These are phyloP conservation scores for Ptilodon capucinus DNA, from an alignment of 2,888 invertebrate genomes.

Conservation along the genomic window DNA sequence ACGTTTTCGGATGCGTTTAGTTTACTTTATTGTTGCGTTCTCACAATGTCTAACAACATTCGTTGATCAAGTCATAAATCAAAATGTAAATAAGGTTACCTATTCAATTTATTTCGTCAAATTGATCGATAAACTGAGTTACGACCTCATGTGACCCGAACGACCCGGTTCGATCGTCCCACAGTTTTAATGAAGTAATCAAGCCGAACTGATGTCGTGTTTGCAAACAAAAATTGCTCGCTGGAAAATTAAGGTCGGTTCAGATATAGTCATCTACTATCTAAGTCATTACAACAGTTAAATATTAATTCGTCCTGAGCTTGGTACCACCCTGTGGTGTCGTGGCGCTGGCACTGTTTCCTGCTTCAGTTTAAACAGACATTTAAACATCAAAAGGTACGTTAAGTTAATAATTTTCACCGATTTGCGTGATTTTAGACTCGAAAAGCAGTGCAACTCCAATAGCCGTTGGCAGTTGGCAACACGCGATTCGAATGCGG, in stretches of 20 bases:
- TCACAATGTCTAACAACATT: not conserved
- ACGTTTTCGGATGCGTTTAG: too few relatives aligned
- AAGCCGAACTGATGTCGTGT: conserved; percentile 12
- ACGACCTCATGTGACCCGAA: conserved; percentile 9
- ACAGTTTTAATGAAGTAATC: conserved; percentile 28
- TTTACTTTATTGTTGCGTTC: too few relatives aligned
- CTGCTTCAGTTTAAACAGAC: not conserved
- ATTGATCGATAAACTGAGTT: not conserved
- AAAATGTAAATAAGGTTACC: not conserved
- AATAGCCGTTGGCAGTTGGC: conserved; percentile 4
- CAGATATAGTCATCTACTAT: not conserved
- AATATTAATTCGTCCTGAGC: too few relatives aligned
- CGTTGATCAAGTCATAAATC: not conserved
- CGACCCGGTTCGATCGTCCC: not conserved
- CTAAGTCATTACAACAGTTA: too few relatives aligned
- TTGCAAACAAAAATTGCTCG: conserved; percentile 24
- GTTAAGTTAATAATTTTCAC: conserved; percentile 52
- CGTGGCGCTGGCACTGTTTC: too few relatives aligned
- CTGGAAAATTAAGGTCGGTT: conserved; percentile 16
- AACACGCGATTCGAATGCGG: conserved; percentile 40
- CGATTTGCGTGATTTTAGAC: conserved; percentile 59
- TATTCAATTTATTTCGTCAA: not conserved
- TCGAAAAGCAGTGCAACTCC: conserved; percentile 42
- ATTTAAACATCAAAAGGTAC: conserved; percentile 10
- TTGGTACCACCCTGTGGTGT: too few relatives aligned